Conservation (phyloP, 64 coral and sea anemone genomes). For the Montipora foliosa region DNA sequence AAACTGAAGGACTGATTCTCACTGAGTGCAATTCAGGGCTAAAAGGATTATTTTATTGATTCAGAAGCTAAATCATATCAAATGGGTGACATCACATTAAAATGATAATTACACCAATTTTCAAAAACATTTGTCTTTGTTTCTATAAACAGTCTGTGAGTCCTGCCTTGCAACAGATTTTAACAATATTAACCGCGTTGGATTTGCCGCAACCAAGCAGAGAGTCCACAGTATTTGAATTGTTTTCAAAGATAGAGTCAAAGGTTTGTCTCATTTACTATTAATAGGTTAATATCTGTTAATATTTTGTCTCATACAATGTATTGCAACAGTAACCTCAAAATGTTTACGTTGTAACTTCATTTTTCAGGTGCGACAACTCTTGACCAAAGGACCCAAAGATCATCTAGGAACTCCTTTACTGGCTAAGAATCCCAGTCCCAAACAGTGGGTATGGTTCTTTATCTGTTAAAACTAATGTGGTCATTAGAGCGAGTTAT, state of each 20-base stretch:
- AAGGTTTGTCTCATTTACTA: slow-evolving; percentile 55
- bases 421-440: slow-evolving; percentile 67
- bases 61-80: too few relatives aligned
- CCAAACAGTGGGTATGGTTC: slow-evolving; percentile 88
- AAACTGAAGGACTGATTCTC: too few relatives aligned
- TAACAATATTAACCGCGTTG: slow-evolving; percentile 74
- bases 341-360: too few relatives aligned
- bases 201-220: slow-evolving; percentile 77
- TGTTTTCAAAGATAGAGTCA: slow-evolving; percentile 92
- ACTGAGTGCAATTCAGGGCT: too few relatives aligned
- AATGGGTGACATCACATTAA: too few relatives aligned
- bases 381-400: slow-evolving; percentile 72
- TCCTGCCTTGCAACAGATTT: slow-evolving; percentile 73
- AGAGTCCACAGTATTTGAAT: slow-evolving; percentile 81
- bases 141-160: slow-evolving; percentile 61
- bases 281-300: not conserved
- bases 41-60: too few relatives aligned
- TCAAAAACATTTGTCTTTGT: not conserved
- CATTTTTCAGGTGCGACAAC: slow-evolving; percentile 67
- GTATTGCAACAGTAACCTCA: too few relatives aligned
- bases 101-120: too few relatives aligned
- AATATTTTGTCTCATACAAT: too few relatives aligned
- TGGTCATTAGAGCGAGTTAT: too few relatives aligned
- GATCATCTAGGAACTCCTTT: slow-evolving; percentile 90
- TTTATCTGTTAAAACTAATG: not conserved